These are phyloP conservation scores for Caenorhabditis wallacei DNA, from an alignment of 2,888 invertebrate species.

Conservation along the genomic window DNA sequence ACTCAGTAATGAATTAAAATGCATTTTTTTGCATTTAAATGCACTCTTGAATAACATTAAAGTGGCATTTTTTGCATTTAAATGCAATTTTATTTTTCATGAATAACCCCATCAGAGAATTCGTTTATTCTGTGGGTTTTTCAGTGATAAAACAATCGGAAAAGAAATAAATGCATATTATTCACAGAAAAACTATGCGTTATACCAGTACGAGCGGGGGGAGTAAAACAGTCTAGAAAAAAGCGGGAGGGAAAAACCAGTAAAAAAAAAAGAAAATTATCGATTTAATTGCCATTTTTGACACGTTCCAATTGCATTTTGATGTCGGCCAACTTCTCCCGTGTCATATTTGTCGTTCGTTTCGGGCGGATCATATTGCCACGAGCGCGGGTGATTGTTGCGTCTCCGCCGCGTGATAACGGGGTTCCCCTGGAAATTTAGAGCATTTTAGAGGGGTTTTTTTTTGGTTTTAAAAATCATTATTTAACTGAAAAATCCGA, in stretches of 20 bases:
- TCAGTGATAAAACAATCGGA: too few species aligned
- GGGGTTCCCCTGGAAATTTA: constrained; percentile 52
- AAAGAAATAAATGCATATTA: too few species aligned
- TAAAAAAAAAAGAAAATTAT: neutral
- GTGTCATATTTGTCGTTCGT: constrained; percentile 42
- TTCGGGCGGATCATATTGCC: constrained; percentile 55
- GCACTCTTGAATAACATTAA: too few species aligned
- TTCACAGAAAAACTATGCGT: too few species aligned
- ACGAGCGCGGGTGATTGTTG: constrained; percentile 41
- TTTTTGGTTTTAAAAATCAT: too few species aligned
- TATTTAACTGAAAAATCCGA: too few species aligned
- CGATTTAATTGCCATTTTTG: constrained; percentile 20
- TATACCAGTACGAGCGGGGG: neutral
- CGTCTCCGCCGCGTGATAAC: constrained; percentile 44
- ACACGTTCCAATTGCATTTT: constrained; percentile 23
- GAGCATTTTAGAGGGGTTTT: neutral
- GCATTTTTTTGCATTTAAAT: too few species aligned
- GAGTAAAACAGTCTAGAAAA: neutral
- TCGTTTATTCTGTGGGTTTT: too few species aligned
- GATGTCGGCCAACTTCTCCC: constrained; percentile 45
- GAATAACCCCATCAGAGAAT: too few species aligned
- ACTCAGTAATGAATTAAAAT: too few species aligned
- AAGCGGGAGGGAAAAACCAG: neutral
- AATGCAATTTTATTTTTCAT: too few species aligned
- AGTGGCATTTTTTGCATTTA: too few species aligned